Base-by-base conservation (phyloP, 2,888 invertebrate species). In the Mechanitis messenoides region DNA sequence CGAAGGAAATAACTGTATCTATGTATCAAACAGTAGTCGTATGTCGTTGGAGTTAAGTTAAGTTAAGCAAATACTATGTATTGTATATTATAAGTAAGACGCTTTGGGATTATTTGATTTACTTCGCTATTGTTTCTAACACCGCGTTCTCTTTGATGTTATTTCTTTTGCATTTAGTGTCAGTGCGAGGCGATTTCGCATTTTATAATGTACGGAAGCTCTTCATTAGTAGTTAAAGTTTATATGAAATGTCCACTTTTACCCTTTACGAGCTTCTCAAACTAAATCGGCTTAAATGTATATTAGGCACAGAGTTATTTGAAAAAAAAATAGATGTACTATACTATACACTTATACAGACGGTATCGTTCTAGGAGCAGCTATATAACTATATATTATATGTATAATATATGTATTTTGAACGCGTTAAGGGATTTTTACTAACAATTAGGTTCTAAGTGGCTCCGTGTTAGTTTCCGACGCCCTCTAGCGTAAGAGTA, bases 371-470 rank as follows among this genome's bases (percentile, higher is more conserved):
- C 78, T 84, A 84, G 83, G 78, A 81, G 77, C 87, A 82, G 85
- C 85, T 85, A 80, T 75, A 77, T 50, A 31, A 82, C 76, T 80
- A 74, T 80, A 81, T 80, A 63, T 64, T 57, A 66, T 85, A 84
- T 85, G 83, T 79, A 71, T 72, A 83, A 81, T 85, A 83, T 87
- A 87, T 88, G 87, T 89, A 88, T 89, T 84, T 88, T 87, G 88
- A 87, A 87, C 86, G 85, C 77, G 86, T 88, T 87, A 88, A 88
- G 87, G 84, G 81, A 86, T 88, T 88, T 89, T 88, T 88, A 89
- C 88, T 89, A 89, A 89, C 87, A 86, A 81, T 79, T 85, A 88
- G 86, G 75, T 80, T 77, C 72, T 87, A 87, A 88, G 85, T 78
- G 78, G 83, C 83, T 82, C 80, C 73, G 75, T 81, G 79, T 80